Evolutionary conservation across 2,113 vertebrate genomes (phyloP).

Genomic region (Tupaia tana): DNA sequence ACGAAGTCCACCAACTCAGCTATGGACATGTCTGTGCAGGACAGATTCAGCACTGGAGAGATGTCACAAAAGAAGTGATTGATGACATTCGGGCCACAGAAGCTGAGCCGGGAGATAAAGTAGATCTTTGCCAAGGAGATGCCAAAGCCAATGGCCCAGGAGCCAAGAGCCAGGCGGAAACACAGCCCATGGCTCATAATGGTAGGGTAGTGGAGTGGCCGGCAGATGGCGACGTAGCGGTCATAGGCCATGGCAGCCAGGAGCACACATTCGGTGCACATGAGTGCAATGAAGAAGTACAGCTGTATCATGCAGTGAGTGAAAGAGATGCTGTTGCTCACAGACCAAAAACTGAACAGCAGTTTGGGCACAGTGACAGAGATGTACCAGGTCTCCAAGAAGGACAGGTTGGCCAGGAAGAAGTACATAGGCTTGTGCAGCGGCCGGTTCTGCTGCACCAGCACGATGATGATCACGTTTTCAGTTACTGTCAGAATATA

Average conservation of each 20-base stretch:
- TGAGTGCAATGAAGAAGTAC: constrained; percentile 83
- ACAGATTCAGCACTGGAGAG: constrained; percentile 83
- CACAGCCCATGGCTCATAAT: constrained; percentile 79
- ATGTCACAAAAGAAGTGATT: constrained; percentile 86
- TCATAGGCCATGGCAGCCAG: constrained; percentile 84
- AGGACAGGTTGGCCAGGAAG: constrained; percentile 82
- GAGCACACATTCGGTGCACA: constrained; percentile 84
- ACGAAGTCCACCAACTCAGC: constrained; percentile 83
- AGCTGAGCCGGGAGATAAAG: constrained; percentile 81
- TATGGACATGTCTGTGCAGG: constrained; percentile 83
- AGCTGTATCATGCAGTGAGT: constrained; percentile 80
- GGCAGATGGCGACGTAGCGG: constrained; percentile 80
- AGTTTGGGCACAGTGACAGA: constrained; percentile 83
- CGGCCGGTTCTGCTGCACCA: constrained; percentile 69
- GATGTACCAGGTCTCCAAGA: constrained; percentile 85
- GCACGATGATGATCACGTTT: constrained; percentile 77
- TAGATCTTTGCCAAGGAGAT: constrained; percentile 81
- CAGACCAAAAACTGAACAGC: constrained; percentile 77
- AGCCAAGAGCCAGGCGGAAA: constrained; percentile 72
- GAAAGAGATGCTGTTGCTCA: constrained; percentile 80
- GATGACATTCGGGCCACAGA: constrained; percentile 83
- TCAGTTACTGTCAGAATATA: constrained; percentile 80
- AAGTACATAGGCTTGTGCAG: constrained; percentile 85
- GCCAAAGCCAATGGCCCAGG: constrained; percentile 81
- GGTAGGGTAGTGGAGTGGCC: constrained; percentile 77